phyloP scores from a whole-genome alignment of 2,888 invertebrate genomes.

The Microctonus hyperodae region DNA sequence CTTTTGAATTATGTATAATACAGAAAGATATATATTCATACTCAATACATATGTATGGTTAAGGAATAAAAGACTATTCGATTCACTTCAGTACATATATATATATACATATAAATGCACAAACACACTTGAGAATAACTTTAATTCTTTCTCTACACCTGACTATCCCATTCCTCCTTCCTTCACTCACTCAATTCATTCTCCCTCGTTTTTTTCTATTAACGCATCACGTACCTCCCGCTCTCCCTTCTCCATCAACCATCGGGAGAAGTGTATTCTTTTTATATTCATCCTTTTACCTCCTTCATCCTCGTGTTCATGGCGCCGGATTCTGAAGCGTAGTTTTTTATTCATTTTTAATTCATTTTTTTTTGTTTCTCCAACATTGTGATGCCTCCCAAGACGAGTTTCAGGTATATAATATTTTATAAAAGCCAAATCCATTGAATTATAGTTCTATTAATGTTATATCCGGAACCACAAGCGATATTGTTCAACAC shows the following conservation, averaged over 20 bases:
- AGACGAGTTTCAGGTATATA: neutral
- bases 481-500: too few species aligned
- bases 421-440: neutral
- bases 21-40: too few species aligned
- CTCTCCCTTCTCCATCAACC: too few species aligned
- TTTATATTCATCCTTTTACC: neutral
- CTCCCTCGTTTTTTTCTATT: neutral
- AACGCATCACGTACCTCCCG: conserved; percentile 9
- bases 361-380: neutral
- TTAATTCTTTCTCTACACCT: conserved; percentile 16
- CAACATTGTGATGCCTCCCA: neutral
- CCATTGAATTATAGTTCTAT: neutral
- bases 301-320: neutral
- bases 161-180: conserved; percentile 2
- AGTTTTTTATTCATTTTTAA: neutral
- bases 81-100: conserved; percentile 23
- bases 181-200: neutral
- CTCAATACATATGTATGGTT: neutral
- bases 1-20: too few species aligned
- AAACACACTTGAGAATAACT: conserved; percentile 1
- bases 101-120: neutral
- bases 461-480: too few species aligned
- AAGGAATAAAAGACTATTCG: neutral
- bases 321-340: neutral
- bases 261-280: conserved; percentile 1